phyloP scores from a whole-genome alignment of 53 echinoderm and acorn worm species.

The Stichopus horrens region DNA sequence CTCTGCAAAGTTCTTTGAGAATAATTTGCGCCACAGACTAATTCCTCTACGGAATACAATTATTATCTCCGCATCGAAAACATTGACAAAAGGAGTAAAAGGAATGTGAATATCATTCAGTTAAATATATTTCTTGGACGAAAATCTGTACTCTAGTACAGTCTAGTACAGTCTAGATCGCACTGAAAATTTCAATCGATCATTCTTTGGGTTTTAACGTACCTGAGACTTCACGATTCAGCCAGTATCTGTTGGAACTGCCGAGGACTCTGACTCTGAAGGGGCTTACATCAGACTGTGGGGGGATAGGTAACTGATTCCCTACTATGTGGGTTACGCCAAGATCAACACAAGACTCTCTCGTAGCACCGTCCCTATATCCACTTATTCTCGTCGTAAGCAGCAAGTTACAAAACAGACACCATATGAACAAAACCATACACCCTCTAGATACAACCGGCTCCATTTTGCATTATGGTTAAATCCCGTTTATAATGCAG shows the following conservation, averaged over 20 bases:
- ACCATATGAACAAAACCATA: neutral
- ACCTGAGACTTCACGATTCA: neutral
- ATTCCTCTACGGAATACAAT: too few species aligned
- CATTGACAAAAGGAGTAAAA: too few species aligned
- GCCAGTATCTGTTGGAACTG: neutral
- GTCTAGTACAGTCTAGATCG: too few species aligned
- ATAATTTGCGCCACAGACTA: too few species aligned
- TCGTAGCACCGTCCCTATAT: neutral
- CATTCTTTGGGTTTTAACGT: neutral
- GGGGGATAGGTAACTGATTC: neutral
- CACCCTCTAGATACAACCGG: neutral
- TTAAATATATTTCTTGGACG: too few species aligned
- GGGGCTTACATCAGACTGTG: neutral
- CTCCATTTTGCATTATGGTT: constrained; percentile 5
- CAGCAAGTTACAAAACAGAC: constrained; percentile 1
- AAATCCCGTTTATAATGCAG: neutral
- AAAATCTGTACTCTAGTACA: too few species aligned
- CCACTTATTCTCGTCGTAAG: neutral
- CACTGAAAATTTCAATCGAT: too few species aligned
- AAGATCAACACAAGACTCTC: neutral
- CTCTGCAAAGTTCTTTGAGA: too few species aligned
- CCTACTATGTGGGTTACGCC: neutral
- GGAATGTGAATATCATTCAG: too few species aligned
- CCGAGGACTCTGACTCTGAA: neutral
- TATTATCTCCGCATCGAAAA: too few species aligned